Evolutionary conservation across 2,888 invertebrate species (phyloP).

Genomic region (Hypomecis punctinalis): DNA sequence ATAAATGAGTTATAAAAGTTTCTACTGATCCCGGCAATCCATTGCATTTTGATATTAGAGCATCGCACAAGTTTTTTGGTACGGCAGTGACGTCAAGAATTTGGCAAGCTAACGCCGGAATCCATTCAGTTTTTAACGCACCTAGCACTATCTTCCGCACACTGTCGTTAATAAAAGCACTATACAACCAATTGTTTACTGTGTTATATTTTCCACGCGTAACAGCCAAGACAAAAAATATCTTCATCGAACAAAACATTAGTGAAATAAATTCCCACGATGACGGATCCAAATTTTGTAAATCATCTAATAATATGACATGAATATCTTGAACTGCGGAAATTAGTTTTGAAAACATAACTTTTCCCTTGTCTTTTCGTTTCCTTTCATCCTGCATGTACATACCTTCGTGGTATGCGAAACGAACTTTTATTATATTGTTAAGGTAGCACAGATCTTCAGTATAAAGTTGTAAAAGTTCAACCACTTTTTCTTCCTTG

Average conservation of each 20-base stretch:
- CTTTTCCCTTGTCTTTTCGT: conserved; percentile 69
- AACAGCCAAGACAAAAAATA: conserved; percentile 68
- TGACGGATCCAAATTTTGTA: conserved; percentile 76
- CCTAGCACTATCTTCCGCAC: conserved; percentile 75
- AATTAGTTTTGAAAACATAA: conserved; percentile 70
- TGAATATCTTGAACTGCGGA: conserved; percentile 57
- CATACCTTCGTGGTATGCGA: conserved; percentile 76
- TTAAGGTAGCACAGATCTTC: conserved; percentile 84
- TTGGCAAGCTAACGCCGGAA: conserved; percentile 85
- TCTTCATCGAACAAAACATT: conserved; percentile 64
- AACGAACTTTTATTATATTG: conserved; percentile 79
- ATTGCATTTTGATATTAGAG: conserved; percentile 73
- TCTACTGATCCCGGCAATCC: conserved; percentile 83
- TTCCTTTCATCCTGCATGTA: conserved; percentile 63
- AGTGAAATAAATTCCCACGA: conserved; percentile 76
- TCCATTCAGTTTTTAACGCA: conserved; percentile 67
- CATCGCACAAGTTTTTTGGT: conserved; percentile 78
- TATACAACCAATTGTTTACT: conserved; percentile 73
- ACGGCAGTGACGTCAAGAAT: conserved; percentile 85
- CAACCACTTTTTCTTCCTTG: conserved; percentile 74
- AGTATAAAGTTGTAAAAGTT: conserved; percentile 60
- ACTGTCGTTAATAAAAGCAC: conserved; percentile 67
- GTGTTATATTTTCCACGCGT: conserved; percentile 71
- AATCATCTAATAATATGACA: conserved; percentile 79
- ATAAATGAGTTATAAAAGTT: conserved; percentile 77